Conservation (phyloP, 1,140 invertebrate genomes). For the Drosophila neocordata region DNA sequence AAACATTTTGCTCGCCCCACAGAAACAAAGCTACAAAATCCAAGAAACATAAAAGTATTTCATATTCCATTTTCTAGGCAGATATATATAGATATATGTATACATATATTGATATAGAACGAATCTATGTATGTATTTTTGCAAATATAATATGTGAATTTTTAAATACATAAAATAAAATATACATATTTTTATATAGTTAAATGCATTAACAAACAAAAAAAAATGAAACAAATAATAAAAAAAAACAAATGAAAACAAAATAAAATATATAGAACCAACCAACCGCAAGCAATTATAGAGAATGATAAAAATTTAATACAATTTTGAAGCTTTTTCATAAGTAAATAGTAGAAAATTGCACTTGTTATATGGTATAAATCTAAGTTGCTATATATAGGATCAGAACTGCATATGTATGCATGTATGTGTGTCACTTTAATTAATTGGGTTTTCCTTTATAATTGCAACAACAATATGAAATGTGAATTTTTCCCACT, state of each 20-base stretch:
- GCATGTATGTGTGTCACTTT: slow-evolving; percentile 1
- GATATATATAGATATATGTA: slow-evolving; percentile 33
- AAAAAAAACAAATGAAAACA: slow-evolving; percentile 46
- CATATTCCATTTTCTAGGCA: slow-evolving; percentile 57
- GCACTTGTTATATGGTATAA: slow-evolving; percentile 63
- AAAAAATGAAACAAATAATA: slow-evolving; percentile 6
- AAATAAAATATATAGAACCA: slow-evolving; percentile 36
- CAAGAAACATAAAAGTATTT: slow-evolving; percentile 30
- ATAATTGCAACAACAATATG: slow-evolving; percentile 37
- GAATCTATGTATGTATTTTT: slow-evolving; percentile 54
- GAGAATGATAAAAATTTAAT: slow-evolving; percentile 48
- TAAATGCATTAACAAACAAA: slow-evolving; percentile 51
- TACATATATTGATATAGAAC: slow-evolving; percentile 4
- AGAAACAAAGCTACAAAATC: slow-evolving; percentile 24
- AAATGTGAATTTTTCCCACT: slow-evolving; percentile 61
- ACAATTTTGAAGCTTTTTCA: slow-evolving; percentile 72
- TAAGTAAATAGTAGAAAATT: slow-evolving; percentile 68
- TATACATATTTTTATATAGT: slow-evolving; percentile 74
- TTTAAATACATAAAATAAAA: slow-evolving; percentile 65
- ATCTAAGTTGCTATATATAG: slow-evolving; percentile 64
- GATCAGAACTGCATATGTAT: slow-evolving; percentile 31
- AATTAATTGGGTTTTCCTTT: slow-evolving; percentile 20
- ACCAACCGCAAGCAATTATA: slow-evolving; percentile 65
- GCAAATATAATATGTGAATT: slow-evolving; percentile 72
- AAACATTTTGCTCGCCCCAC: slow-evolving; percentile 33